phyloP scores from a whole-genome alignment of 2,113 vertebrate genomes.

The Todiramphus chloris region DNA sequence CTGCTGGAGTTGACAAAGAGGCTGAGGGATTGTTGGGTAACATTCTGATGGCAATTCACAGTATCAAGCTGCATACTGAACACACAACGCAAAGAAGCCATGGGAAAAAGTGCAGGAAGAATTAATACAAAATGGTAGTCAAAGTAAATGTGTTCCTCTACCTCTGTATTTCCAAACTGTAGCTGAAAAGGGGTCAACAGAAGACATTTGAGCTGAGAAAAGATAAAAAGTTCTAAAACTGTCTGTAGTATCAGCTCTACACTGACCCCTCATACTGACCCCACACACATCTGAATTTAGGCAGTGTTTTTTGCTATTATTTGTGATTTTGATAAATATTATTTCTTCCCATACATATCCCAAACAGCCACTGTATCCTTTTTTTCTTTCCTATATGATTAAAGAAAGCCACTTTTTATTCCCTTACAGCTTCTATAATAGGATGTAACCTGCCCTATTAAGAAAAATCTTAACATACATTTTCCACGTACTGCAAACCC shows the following conservation, averaged over 20 bases:
- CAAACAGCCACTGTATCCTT: neutral
- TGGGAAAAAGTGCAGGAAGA: neutral
- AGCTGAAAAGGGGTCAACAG: neutral
- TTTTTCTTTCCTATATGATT: neutral
- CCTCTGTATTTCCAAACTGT: neutral
- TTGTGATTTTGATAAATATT: neutral
- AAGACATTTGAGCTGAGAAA: neutral
- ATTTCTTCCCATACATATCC: neutral
- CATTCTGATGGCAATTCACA: neutral
- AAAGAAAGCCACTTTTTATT: neutral
- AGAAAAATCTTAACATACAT: neutral
- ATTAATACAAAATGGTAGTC: neutral
- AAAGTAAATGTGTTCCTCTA: neutral
- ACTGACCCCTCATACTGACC: neutral
- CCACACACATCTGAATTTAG: neutral
- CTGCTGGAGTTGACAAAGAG: neutral
- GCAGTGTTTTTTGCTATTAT: neutral
- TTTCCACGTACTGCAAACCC: neutral
- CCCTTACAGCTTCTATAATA: neutral
- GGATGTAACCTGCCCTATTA: neutral
- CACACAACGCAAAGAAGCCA: neutral
- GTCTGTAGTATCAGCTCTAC: neutral
- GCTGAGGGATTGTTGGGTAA: neutral
- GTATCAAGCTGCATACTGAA: neutral
- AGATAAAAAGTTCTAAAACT: neutral